Evolutionary conservation across 2,888 invertebrate species (phyloP).

Genomic region (Protophormia terraenovae): DNA sequence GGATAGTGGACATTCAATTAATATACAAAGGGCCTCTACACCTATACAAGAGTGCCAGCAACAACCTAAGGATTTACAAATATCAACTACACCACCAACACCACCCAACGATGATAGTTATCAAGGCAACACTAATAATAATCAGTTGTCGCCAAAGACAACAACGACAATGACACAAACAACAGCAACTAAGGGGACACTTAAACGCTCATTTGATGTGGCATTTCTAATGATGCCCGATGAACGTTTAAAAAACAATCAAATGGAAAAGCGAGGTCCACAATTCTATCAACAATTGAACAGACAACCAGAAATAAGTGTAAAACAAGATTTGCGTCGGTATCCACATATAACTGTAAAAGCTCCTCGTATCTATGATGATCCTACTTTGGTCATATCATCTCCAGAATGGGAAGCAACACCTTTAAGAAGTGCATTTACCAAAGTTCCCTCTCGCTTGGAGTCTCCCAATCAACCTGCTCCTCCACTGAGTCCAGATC

Average conservation of each 20-base stretch:
- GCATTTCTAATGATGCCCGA: constrained; percentile 95
- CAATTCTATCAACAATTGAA: constrained; percentile 69
- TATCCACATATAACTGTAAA: constrained; percentile 78
- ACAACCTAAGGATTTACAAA: constrained; percentile 66
- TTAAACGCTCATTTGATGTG: constrained; percentile 94
- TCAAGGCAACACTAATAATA: constrained; percentile 76
- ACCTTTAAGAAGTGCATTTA: constrained; percentile 88
- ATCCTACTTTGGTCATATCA: constrained; percentile 80
- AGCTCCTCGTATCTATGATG: constrained; percentile 79
- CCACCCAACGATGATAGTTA: constrained; percentile 68
- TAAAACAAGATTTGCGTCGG: constrained; percentile 76
- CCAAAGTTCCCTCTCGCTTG: constrained; percentile 86
- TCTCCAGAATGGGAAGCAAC: constrained; percentile 69
- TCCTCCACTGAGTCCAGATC: constrained; percentile 89
- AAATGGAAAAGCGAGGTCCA: constrained; percentile 82
- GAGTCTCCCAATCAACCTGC: constrained; percentile 85
- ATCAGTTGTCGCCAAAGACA: constrained; percentile 69
- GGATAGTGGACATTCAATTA: constrained; percentile 82
- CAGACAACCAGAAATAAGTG: constrained; percentile 71
- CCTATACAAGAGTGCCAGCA: constrained; percentile 81
- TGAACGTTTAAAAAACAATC: constrained; percentile 85
- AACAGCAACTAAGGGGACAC: constrained; percentile 74
- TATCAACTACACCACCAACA: constrained; percentile 63
- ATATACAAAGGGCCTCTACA: constrained; percentile 72
- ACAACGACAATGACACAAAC: no score